These are phyloP conservation scores for Hipparchia sbordonii DNA, from an alignment of 2,888 invertebrate genomes.

Conservation along the genomic window DNA sequence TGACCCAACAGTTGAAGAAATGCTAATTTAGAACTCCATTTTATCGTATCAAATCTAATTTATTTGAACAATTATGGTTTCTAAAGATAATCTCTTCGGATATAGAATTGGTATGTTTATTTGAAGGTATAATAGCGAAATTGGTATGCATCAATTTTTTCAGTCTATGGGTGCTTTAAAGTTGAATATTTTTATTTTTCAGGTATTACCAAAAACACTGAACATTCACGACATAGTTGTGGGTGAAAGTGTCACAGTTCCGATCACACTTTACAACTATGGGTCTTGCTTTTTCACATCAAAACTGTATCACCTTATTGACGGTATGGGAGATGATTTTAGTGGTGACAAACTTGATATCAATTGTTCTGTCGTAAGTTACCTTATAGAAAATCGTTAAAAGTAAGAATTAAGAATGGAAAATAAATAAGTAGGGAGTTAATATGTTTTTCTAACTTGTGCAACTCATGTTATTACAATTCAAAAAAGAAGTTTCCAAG, in stretches of 20 bases:
- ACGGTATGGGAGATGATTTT: conserved; percentile 70
- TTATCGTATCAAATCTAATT: too few species aligned
- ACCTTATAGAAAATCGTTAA: not conserved
- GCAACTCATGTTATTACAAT: too few species aligned
- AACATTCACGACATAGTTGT: conserved; percentile 71
- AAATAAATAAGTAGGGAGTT: not conserved
- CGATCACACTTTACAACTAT: conserved; percentile 66
- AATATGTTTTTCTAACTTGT: too few species aligned
- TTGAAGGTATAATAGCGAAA: not conserved
- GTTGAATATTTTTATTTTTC: conserved; percentile 10
- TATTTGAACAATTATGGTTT: too few species aligned
- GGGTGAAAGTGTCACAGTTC: conserved; percentile 52
- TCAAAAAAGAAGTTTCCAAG: too few species aligned
- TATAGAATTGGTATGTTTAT: not conserved
- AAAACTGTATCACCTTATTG: conserved; percentile 58
- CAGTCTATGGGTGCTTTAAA: too few species aligned
- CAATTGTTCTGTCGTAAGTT: conserved; percentile 61
- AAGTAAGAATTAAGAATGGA: not conserved
- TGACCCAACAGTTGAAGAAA: not conserved
- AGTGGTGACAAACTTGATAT: conserved; percentile 65
- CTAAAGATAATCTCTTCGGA: not conserved
- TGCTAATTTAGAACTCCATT: too few species aligned
- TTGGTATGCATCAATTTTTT: too few species aligned
- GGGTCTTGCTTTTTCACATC: conserved; percentile 71
- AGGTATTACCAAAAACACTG: conserved; percentile 66